Evolutionary conservation across 2,888 invertebrate species (phyloP).

Genomic region (Xylota segnis): DNA sequence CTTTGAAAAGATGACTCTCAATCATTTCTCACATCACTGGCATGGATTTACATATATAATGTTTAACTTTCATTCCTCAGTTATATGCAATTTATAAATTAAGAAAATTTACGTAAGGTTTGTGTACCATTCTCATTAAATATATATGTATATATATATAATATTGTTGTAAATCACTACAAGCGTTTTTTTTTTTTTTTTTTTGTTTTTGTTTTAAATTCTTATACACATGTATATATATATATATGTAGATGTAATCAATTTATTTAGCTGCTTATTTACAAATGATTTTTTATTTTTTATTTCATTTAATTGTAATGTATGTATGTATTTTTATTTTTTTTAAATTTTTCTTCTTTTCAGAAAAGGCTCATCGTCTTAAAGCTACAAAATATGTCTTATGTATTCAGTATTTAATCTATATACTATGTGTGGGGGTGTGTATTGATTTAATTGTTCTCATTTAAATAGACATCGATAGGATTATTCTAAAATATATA

Average conservation of each 20-base stretch:
- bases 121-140: conserved; percentile 54
- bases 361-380: conserved; percentile 77
- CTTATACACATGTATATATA: conserved; percentile 59
- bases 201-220: conserved; percentile 45
- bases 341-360: conserved; percentile 72
- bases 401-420: conserved; percentile 68
- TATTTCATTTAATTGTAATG: conserved; percentile 14
- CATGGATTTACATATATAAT: conserved; percentile 13
- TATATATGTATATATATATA: conserved; percentile 32
- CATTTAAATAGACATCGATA: conserved; percentile 76
- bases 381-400: conserved; percentile 76
- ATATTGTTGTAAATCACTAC: conserved; percentile 72
- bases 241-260: conserved; percentile 66
- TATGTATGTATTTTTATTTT: conserved; percentile 56
- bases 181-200: conserved; percentile 62
- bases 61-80: conserved; percentile 19
- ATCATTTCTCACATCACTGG: not conserved
- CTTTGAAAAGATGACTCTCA: not conserved
- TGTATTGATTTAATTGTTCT: conserved; percentile 61
- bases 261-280: conserved; percentile 72
- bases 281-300: conserved; percentile 47
- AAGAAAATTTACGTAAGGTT: conserved; percentile 41
- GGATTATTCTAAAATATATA: conserved; percentile 71
- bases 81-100: conserved; percentile 35
- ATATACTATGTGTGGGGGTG: conserved; percentile 53